Evolutionary conservation across 2,113 vertebrate species (phyloP).

Genomic region (Athene noctua): DNA sequence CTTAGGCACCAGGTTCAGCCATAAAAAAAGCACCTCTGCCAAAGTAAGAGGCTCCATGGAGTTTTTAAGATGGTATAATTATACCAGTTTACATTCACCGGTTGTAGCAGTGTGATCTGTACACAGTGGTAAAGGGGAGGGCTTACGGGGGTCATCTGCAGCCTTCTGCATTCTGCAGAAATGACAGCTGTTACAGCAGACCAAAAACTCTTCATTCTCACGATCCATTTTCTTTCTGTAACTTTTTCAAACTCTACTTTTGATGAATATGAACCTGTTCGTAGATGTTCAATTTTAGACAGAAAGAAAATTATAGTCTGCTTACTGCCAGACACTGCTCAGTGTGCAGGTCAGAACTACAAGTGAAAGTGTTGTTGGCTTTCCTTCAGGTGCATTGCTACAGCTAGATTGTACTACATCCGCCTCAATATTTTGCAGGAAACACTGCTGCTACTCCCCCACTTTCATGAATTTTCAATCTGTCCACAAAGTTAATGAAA

Average conservation of each 20-base stretch:
- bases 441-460: background rate
- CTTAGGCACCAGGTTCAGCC: background rate
- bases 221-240: background rate
- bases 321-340: background rate
- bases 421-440: background rate
- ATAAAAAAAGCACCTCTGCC: background rate
- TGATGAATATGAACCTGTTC: background rate
- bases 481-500: background rate
- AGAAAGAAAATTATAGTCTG: background rate
- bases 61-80: background rate
- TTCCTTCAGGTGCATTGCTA: background rate
- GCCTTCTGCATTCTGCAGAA: background rate
- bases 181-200: background rate
- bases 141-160: background rate
- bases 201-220: background rate
- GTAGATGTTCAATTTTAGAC: background rate
- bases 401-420: background rate
- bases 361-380: background rate
- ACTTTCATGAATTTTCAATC: background rate
- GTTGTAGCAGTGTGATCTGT: background rate
- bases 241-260: background rate
- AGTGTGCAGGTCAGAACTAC: background rate
- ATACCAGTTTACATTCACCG: background rate
- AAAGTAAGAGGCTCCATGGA: background rate
- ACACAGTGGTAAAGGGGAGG: background rate